Percentiles rank a stretch among this genome's conserved stretches.
Evolutionary conservation across 2,113 vertebrate species (phyloP).

Genomic region (Poeciliopsis occidentalis): DNA sequence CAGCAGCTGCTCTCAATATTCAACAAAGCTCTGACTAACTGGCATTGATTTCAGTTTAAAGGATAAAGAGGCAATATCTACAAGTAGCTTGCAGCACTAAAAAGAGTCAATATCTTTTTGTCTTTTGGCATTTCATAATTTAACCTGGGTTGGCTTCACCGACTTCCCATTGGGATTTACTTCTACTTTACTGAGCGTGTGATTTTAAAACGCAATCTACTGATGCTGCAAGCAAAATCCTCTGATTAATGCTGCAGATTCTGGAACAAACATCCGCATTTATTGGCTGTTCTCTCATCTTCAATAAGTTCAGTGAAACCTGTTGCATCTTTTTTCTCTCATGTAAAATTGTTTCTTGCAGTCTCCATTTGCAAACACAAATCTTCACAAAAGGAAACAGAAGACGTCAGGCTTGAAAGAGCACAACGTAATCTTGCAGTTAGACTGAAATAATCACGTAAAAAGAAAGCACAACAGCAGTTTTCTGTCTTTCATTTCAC

Average conservation of each 20-base stretch:
- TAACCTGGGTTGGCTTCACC: neutral
- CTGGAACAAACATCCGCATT: neutral
- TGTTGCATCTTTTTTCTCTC: neutral
- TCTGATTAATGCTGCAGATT: neutral
- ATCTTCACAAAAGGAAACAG: too few relatives aligned
- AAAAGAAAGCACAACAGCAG: neutral
- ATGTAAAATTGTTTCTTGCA: too few relatives aligned
- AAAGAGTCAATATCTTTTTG: constrained; percentile 7
- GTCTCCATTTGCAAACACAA: too few relatives aligned
- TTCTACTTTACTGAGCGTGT: neutral
- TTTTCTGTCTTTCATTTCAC: constrained; percentile 12
- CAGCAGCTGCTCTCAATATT: constrained; percentile 6
- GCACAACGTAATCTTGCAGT: neutral
- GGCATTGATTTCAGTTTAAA: constrained; percentile 52
- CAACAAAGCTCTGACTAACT: constrained; percentile 37
- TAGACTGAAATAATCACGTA: neutral
- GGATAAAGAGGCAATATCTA: constrained; percentile 33
- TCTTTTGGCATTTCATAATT: constrained; percentile 10
- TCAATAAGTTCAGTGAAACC: neutral
- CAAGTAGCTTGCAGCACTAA: constrained; percentile 5
- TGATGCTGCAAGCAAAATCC: neutral
- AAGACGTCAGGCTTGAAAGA: neutral
- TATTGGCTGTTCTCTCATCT: constrained; percentile 22
- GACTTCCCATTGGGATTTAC: neutral
- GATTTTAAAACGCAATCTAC: neutral